Evolutionary conservation across 2,113 vertebrate genomes (phyloP), one percentile per base, ranked within the genome.

Genomic region (Lasiurus borealis): DNA sequence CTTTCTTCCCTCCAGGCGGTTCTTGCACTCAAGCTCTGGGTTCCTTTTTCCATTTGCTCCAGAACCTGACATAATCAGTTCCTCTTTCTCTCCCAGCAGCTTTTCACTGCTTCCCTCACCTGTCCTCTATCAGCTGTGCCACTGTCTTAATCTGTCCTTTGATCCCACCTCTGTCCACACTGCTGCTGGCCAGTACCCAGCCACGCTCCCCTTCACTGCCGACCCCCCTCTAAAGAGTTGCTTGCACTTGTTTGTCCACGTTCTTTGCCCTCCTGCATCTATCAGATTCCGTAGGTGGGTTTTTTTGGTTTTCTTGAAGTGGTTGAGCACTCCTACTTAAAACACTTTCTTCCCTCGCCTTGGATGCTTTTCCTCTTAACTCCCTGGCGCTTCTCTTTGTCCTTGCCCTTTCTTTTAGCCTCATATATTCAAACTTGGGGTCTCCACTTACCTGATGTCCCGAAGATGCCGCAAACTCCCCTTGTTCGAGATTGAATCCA

Each of bases 261-360:
- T 54, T 31, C 71, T 95, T 77, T 16, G 29, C 15, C 46, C 48
- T 23, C 8, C 27, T 23, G 62, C 59, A 78, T 57, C n/a, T 50
- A 9, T 31, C 66, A 94, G 19, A 73, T 90, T 89, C 88, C 31
- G 50, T 6, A 76, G 68, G 29, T 48, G 31, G 15, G 6, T 82
- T 40, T 40, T 78, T 88, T 57, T 57, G 50, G 16, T 73, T 90
- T 88, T 95, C 44, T 97, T 87, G 76, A 93, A 95, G 81, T 66
- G 46, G 50, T 81, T 89, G 64, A 86, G 44, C 34, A 40, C 29
- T 94, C 48, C 88, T 86, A 71, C 36, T 92, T 69, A 59, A 71
- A 86, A 62, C 18, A n/a, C 73, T 78, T 82, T 81, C 40, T 89
- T 96, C 31, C 62, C 34, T 90, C 82, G 31, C 85, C 54, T 94